Base-by-base conservation (phyloP, 2,797 vertebrate genomes). In the Anabas testudineus region DNA sequence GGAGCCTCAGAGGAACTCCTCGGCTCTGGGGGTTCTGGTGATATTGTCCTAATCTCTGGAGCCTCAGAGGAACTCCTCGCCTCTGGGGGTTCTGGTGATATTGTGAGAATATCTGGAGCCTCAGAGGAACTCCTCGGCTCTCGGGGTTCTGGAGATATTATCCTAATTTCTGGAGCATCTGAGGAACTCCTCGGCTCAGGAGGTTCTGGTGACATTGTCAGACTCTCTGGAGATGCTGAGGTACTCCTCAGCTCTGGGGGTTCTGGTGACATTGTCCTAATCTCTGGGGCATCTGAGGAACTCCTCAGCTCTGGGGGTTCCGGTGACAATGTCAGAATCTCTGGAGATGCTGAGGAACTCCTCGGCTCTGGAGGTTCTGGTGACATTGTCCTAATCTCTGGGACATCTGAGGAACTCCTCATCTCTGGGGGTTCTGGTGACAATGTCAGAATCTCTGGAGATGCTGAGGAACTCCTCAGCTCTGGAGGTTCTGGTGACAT, bases 211-310 rank as follows among this genome's bases (percentile, higher is more conserved):
- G 66, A 58, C 43, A 71, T 60, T 36, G n/a, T 78, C 12, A 28
- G 80, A 18, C 56, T 66, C 22, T 88, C 86, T 15, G 80, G 80
- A 55, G 65, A 37, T 21, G 78, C 76, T 41, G 71, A 73, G 42
- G 86, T 80, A 39, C 12, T 80, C 32, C 43, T 78, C 19, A 62
- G 58, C 43, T 72, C 70, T 8, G 77, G 67, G 45, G 75, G 61
- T 55, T 86, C 87, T 13, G 81, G 76, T n/a, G 82, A 89, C 13
- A 49, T 68, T 55, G 9, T 71, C 57, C 56, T 66, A 57, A 59
- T 81, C 73, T 86, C 82, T 26, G 81, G 81, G 51, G 22, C 77
- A 90, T 74, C 71, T 12, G 89, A 78, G 41, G 71, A 75, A 56
- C 12, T 74, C 57, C 59, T 61, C 55, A 56, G 12, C 37, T 90